Evolutionary conservation across 1,140 invertebrate species (phyloP), one percentile per base, ranked within the genome.

Genomic region (Drosophila dunni): DNA sequence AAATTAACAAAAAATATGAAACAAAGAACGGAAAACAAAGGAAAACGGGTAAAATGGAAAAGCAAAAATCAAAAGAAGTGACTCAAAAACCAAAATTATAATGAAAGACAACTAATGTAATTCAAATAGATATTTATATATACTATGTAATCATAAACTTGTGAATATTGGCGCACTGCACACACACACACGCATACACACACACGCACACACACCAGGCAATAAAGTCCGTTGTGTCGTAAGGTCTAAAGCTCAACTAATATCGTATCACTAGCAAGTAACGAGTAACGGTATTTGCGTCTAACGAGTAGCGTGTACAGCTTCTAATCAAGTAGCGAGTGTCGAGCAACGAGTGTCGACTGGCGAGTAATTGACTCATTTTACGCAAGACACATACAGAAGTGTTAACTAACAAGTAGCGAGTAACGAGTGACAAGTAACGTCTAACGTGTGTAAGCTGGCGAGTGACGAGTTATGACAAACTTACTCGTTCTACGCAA

Each of bases 121-220:
- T 51, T 13, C 38, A n/a, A n/a, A n/a, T n/a, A n/a, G n/a, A 29
- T 34, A 45, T 61, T 51, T 53, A 24, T 29, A 29, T 29, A 29
- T 29, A 29, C 24, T 29, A 29, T 29, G 6, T 29, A 29, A 29
- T 29, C 6, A 5, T 29, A 29, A 29, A 29, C 20, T 42, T 34
- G 15, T 29, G 11, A 38, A 17, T 46, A 61, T 60, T 24, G 11
- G 15, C 50, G 15, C 46, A 29, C 40, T 17, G 56, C 48, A 58
- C 20, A 36, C 58, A 10, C 62, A 61, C 67, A 48, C 50, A 17
- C 62, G 56, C 29, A 75, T 81, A 57, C 60, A 60, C 57, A 45
- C 56, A 24, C 71, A 4, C 56, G n/a, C 68, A 63, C 17, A 77
- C 75, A 63, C 64, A 60, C 64, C 82, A 84, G 78, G 82, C 81